phyloP scores from a whole-genome alignment of 2,888 invertebrate genomes.

The Eupithecia centaureata region DNA sequence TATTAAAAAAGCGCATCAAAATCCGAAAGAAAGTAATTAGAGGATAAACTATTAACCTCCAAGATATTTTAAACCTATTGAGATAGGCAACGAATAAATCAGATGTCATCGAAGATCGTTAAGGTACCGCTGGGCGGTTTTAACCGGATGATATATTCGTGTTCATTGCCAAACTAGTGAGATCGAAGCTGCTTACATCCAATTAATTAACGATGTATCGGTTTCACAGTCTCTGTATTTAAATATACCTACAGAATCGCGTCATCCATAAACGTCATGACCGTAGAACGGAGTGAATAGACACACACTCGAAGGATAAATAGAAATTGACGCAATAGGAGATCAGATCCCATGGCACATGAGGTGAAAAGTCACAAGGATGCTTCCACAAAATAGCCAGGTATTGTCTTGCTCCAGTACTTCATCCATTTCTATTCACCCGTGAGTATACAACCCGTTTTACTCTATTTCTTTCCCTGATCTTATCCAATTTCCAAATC shows the following conservation, averaged over 20 bases:
- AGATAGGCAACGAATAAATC: background rate
- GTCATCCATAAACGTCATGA: background rate
- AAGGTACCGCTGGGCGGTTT: background rate
- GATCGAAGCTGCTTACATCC: constrained; percentile 36
- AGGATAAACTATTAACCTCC: background rate
- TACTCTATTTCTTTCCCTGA: background rate
- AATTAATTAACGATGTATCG: constrained; percentile 55
- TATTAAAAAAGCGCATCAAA: no score
- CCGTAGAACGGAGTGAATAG: no score
- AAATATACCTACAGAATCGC: constrained; percentile 57
- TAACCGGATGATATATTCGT: constrained; percentile 36
- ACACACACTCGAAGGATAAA: no score
- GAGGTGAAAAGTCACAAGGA: no score
- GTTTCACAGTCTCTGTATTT: constrained; percentile 20
- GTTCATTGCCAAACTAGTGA: constrained; percentile 39
- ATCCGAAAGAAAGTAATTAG: background rate
- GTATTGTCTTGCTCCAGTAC: no score
- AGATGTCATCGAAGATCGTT: background rate
- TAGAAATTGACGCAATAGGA: no score
- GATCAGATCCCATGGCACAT: no score
- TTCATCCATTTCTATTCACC: no score
- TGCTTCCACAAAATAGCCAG: no score
- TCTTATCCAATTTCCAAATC: background rate
- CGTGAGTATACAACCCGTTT: no score
- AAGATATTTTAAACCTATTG: background rate